Percentiles rank a stretch among this genome's conserved stretches.
Evolutionary conservation across 1,140 invertebrate species (phyloP).

Genomic region (Drosophila trapezifrons): DNA sequence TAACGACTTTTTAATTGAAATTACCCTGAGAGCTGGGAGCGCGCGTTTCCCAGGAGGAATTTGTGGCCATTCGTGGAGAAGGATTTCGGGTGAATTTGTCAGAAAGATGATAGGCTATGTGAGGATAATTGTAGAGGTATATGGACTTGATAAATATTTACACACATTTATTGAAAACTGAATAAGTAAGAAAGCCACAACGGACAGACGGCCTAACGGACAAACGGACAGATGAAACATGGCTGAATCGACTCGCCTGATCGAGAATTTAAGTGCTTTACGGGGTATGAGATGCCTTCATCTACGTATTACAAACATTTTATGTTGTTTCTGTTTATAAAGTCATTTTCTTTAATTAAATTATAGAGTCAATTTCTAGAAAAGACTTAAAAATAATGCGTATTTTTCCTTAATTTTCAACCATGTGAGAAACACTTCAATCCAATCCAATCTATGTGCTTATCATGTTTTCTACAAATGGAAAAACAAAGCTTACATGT

Average conservation of each 20-base stretch:
- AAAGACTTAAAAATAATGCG: too few species aligned
- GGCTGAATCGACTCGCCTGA: too few species aligned
- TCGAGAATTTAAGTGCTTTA: too few species aligned
- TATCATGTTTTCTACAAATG: background rate
- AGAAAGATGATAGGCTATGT: background rate
- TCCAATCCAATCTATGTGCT: background rate
- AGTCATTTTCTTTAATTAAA: background rate
- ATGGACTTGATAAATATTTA: background rate
- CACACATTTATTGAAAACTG: background rate
- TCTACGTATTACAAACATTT: too few species aligned
- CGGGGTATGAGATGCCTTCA: too few species aligned
- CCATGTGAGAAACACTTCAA: background rate
- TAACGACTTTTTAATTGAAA: conserved; percentile 55
- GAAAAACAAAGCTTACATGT: conserved; percentile 22
- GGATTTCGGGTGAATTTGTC: background rate
- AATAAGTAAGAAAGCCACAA: too few species aligned
- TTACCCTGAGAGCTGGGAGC: background rate
- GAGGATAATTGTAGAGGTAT: background rate
- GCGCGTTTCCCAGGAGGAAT: conserved; percentile 12
- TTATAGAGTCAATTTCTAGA: background rate
- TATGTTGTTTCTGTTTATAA: too few species aligned
- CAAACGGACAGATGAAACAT: too few species aligned
- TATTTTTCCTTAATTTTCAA: background rate
- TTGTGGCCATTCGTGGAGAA: background rate
- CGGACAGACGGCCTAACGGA: too few species aligned